phyloP scores from a whole-genome alignment of 2,113 vertebrate genomes.

The Gracilinanus agilis region DNA sequence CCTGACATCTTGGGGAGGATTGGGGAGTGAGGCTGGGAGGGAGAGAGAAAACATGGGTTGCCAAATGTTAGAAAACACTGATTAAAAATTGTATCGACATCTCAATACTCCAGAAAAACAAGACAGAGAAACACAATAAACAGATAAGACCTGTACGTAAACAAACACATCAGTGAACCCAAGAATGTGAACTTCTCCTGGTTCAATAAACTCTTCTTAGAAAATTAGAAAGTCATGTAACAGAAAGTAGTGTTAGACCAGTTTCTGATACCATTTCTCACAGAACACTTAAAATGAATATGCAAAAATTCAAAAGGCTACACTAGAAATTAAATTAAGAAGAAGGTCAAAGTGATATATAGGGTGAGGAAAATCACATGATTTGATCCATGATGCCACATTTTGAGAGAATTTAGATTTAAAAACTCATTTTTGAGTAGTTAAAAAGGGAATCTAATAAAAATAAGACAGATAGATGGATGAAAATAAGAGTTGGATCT shows the following conservation, averaged over 20 bases:
- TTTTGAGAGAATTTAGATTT: background rate
- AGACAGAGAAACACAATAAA: background rate
- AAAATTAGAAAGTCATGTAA: background rate
- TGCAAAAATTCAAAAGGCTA: background rate
- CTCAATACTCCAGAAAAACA: background rate
- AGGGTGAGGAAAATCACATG: background rate
- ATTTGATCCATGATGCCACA: background rate
- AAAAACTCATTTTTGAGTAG: background rate
- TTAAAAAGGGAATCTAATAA: background rate
- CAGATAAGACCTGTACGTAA: background rate
- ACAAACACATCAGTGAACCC: background rate
- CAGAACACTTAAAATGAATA: background rate
- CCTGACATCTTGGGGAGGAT: too few relatives aligned
- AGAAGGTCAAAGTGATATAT: background rate
- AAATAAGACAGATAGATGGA: background rate
- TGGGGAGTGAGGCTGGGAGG: too few relatives aligned
- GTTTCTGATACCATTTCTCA: background rate
- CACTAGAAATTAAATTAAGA: background rate
- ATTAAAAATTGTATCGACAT: too few relatives aligned
- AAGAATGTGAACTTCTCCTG: background rate
- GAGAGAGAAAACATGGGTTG: too few relatives aligned
- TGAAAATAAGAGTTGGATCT: too few relatives aligned
- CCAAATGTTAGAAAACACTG: too few relatives aligned
- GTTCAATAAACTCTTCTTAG: background rate
- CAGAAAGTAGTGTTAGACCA: background rate